Evolutionary conservation across 2,113 vertebrate genomes (phyloP), one percentile per base, ranked within the genome.

Genomic region (Lepus americanus): DNA sequence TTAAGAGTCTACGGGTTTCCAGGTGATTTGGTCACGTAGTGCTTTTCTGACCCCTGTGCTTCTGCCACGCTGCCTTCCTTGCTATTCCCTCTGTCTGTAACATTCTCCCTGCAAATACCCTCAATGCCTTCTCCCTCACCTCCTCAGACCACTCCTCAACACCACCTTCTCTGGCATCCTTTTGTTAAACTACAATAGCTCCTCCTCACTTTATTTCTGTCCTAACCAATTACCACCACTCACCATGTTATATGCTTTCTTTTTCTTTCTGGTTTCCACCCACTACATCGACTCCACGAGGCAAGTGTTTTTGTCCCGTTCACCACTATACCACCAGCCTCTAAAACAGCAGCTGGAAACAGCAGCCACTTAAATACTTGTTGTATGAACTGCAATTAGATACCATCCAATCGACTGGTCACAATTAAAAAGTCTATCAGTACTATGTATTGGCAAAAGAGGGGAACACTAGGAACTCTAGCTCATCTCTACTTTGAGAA

Each of bases 171-270:
- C 61, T 22, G 16, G 12, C 44, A 61, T 70, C 61, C 22, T 23
- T 88, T 69, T 83, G 36, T 49, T 94, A 80, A 92, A 79, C 4
- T n/a, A 1, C 27, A 73, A 72, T 31, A 76, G 89, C 39, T 23
- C 14, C 53, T 59, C 20, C 64, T 36, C 85, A 76, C 7, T 39
- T 53, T 23, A 70, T 61, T 85, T 83, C 39, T 66, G 70, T 20
- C 78, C 69, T 84, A 80, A 81, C 36, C n/a, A 76, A 72, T 36
- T 31, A 89, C 16, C 81, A 39, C 14, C 20, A 80, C 27, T 76
- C 79, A 83, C 13, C 20, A 89, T 74, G 55, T 82, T 39, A 49
- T 0, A 51, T 20, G 31, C 22, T 78, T 61, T 39, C 31, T 8
- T 73, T 83, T 91, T 39, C 81, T 87, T 87, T 83, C 53, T 16